Base-by-base conservation (phyloP, 2,113 vertebrate genomes). In the Oxyruncus cristatus region DNA sequence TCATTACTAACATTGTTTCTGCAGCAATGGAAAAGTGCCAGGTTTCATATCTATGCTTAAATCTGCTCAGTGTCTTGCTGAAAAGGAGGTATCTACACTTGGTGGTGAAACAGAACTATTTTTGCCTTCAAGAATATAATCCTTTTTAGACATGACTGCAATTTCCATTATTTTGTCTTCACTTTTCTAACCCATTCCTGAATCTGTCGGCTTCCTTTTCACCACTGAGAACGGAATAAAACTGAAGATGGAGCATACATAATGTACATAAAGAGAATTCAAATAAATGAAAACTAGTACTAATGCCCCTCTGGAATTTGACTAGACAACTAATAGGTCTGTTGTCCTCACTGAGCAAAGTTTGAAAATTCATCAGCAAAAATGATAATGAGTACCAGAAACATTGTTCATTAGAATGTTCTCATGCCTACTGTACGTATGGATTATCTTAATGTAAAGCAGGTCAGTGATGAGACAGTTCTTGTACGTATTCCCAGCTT, bases 11-110 rank as follows among this genome's bases (percentile, higher is more conserved):
- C 42, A 58, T 73, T 91, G 92, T 81, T 85, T 92, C 82, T 78
- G 93, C 91, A 95, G 95, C 79, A 72, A 46, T 85, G 88, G 91
- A 91, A 9, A 19, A 71, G n/a, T 85, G 88, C 93, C 92, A 96
- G 55, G 22, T 82, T 85, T 66, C 39, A 0, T 75, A 96, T 95
- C 92, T 82, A 10, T 87, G 70, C 58, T 89, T 85, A 89, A 58
- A 96, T 96, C 91, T 94, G 53, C 58, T 62, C 74, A 41, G 37
- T 35, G n/a, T 44, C 85, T 92, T 85, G 61, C 86, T 91, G 80
- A 89, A 86, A 91, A 87, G 73, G 63, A 89, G 59, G 30, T 72
- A 94, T 52, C 79, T 93, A 65, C 68, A 71, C 75, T 93, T 74
- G 11, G 53, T 89, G 35, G 72, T 89, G 70, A 96, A 96, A 95